Evolutionary conservation across 2,797 vertebrate genomes (phyloP).

Genomic region (Rhinoraja longicauda): DNA sequence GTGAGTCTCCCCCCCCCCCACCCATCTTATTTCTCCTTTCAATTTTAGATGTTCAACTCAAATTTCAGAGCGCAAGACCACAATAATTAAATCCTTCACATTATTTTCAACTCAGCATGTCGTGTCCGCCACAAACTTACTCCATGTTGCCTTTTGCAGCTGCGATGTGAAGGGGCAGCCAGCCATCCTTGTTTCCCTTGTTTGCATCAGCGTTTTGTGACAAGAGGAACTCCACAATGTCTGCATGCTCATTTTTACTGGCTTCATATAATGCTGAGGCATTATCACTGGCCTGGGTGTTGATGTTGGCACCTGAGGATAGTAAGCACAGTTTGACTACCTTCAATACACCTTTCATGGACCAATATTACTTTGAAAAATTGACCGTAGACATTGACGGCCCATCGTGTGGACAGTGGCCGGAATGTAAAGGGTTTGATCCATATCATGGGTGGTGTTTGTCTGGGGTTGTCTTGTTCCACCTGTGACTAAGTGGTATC

Average conservation of each 20-base stretch:
- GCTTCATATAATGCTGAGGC: conserved; percentile 82
- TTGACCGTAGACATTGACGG: no score
- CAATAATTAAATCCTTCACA: not conserved
- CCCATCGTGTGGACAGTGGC: no score
- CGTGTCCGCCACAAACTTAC: conserved; percentile 71
- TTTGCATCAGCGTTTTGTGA: conserved; percentile 83
- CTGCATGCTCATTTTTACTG: conserved; percentile 72
- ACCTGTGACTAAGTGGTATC: no score
- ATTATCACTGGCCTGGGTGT: conserved; percentile 77
- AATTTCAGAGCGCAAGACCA: not conserved
- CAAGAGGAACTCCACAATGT: conserved; percentile 69
- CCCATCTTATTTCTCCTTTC: not conserved
- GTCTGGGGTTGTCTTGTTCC: no score
- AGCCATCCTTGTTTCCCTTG: conserved; percentile 70
- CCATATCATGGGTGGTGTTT: no score
- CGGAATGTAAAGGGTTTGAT: no score
- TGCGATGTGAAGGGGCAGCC: conserved; percentile 83
- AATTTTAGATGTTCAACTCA: not conserved
- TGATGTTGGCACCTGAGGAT: conserved; percentile 76
- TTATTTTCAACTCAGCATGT: no score
- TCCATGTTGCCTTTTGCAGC: conserved; percentile 70
- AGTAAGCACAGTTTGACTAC: not conserved
- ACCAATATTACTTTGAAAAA: not conserved
- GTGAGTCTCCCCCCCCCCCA: not conserved
- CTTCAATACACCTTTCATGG: not conserved